These are phyloP conservation scores for Onychostoma macrolepis DNA, from an alignment of 2,113 vertebrate genomes.

Conservation along the genomic window DNA sequence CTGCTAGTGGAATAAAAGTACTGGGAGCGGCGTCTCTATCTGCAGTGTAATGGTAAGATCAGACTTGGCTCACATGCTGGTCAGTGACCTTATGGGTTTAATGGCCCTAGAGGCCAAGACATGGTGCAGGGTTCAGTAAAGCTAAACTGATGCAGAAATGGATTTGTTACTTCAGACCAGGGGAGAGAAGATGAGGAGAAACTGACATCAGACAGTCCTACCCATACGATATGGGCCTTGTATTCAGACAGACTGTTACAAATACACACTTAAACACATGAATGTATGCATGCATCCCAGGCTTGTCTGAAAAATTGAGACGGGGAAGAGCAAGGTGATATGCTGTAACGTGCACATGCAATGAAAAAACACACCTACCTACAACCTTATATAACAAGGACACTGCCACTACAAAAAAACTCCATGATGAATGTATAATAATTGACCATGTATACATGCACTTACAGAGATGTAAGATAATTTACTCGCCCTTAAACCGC, in stretches of 20 bases:
- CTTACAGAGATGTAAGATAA: no score
- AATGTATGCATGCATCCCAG: conserved; percentile 34
- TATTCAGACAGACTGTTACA: conserved; percentile 4
- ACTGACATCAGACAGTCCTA: conserved; percentile 21
- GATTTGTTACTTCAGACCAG: background rate
- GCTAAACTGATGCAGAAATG: conserved; percentile 13
- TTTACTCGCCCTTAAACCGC: no score
- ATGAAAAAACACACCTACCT: conserved; percentile 10
- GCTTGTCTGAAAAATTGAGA: conserved; percentile 31
- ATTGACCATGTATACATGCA: no score
- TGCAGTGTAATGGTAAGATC: conserved; percentile 12
- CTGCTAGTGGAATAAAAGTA: conserved; percentile 35
- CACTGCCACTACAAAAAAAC: background rate
- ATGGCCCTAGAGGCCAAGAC: background rate
- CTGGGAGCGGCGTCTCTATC: background rate
- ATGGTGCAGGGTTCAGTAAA: background rate
- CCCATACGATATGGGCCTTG: background rate
- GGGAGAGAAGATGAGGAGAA: background rate
- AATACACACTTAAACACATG: background rate
- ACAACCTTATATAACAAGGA: background rate
- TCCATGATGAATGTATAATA: no score
- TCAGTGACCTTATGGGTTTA: background rate
- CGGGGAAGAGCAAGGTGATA: conserved; percentile 21
- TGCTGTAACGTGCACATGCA: background rate
- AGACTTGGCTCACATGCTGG: background rate